Evolutionary conservation across 2,797 vertebrate genomes (phyloP).

Genomic region (Pristis pectinata): DNA sequence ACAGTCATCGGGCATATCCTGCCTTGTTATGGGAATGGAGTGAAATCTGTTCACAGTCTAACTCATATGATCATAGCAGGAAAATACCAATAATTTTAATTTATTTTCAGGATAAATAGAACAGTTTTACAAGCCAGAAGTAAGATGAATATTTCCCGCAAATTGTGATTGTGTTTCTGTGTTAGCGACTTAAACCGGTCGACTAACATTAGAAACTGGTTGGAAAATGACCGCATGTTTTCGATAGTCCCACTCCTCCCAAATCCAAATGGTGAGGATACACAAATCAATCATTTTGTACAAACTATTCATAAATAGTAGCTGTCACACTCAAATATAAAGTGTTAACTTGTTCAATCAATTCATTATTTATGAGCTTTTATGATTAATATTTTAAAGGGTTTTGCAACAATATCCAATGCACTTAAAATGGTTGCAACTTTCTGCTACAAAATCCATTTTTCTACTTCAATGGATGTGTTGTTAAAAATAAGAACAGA

Average conservation of each 20-base stretch:
- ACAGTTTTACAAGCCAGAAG: background rate
- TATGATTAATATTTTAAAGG: background rate
- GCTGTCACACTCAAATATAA: background rate
- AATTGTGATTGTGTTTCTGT: background rate
- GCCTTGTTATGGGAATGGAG: too few relatives aligned
- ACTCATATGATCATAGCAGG: background rate
- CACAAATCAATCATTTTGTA: background rate
- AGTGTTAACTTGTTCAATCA: background rate
- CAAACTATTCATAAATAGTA: background rate
- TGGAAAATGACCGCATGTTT: too few relatives aligned
- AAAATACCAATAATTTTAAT: background rate
- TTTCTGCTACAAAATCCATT: background rate
- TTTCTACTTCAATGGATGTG: background rate
- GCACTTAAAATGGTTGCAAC: background rate
- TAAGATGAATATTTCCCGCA: background rate
- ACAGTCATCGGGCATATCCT: background rate
- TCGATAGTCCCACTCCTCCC: background rate
- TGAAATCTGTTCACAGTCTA: background rate
- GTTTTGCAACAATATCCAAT: background rate
- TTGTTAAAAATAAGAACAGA: background rate
- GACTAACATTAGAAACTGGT: too few relatives aligned
- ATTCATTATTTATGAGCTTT: background rate
- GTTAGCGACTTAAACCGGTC: background rate
- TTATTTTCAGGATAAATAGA: background rate
- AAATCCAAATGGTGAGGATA: background rate